Base-by-base conservation (phyloP, 2,797 vertebrate species). In the Sebastes hubbsi region DNA sequence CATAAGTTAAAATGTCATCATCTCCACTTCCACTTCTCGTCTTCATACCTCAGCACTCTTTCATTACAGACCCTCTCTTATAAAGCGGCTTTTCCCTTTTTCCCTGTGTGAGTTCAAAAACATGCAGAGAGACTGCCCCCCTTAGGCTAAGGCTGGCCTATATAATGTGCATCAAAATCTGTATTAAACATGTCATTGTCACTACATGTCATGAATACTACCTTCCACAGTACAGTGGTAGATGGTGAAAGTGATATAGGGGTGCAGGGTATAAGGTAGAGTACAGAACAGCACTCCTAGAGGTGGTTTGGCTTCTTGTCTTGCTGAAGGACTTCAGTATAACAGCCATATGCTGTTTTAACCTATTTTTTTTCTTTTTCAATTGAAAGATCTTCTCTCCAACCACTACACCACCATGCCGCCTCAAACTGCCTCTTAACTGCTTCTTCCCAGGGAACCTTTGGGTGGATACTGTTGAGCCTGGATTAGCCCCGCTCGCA, bases 391-490 rank as follows among this genome's bases (percentile, higher is more conserved):
- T 77, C 59, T 52, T 77, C 27, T 71, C 20, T 75, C 16, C 9
- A 54, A 68, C 60, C 64, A 18, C 67, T 20, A 36, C 74, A 69
- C 67, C 42, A 68, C 29, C 2, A 20, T 27, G 56, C 65, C 25
- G 30, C 27, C 30, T 22, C 30, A 46, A 49, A 72, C 54, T 58
- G 54, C 72, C 27, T 66, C 61, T 81, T 73, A 24, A 77, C 63
- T 62, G 18, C 24, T 18, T 60, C 73, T 82, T 86, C 61, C 63
- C 52, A 55, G 49, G 30, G 74, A 73, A 65, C 74, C 62, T 85
- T 84, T 49, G 75, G 83, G 61, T 71, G 55, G 84, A 76, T 83
- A 64, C 58, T 30, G 38, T 20, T 78, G 82, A 89, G 80, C 75
- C 70, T 63, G 75, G 78, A 88, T 86, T 86, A 88, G 76, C 58